Conservation (phyloP, 2,113 vertebrate genomes). For the Syrrhaptes paradoxus region DNA sequence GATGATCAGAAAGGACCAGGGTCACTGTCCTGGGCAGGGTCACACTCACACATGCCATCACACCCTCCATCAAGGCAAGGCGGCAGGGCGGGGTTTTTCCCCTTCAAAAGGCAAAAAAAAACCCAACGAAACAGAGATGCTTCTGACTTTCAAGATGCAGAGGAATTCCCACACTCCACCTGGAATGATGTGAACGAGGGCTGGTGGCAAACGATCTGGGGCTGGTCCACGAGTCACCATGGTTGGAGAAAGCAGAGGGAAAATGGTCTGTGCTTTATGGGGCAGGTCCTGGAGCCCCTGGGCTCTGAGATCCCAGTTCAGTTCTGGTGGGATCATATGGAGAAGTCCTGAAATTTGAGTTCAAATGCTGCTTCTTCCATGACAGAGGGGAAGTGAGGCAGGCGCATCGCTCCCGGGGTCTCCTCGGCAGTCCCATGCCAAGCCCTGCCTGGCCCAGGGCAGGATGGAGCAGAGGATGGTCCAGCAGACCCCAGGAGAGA, state of each 20-base stretch:
- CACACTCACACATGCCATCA: not conserved
- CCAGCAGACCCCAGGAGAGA: rapidly evolving
- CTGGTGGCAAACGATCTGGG: not conserved
- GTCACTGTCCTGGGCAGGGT: not conserved
- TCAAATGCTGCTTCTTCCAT: not conserved
- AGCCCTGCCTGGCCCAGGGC: not conserved
- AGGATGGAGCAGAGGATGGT: not conserved
- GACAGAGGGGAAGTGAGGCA: not conserved
- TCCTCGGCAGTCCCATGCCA: not conserved
- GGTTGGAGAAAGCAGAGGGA: not conserved
- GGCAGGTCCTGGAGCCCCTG: not conserved
- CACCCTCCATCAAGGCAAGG: not conserved
- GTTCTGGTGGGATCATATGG: not conserved
- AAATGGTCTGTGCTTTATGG: not conserved
- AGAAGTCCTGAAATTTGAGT: not conserved
- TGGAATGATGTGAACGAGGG: not conserved
- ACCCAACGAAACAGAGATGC: not conserved
- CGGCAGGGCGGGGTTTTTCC: not conserved
- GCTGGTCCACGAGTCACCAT: not conserved
- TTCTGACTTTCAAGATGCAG: not conserved
- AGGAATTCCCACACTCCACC: not conserved
- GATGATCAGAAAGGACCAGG: rapidly evolving
- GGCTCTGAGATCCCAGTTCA: not conserved
- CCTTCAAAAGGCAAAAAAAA: not conserved
- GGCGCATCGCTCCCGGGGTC: not conserved